A percentile compares a stretch with the other conserved stretches of the same genome.
Evolutionary conservation across 2,888 invertebrate species (phyloP).

Genomic region (Bibio marci): DNA sequence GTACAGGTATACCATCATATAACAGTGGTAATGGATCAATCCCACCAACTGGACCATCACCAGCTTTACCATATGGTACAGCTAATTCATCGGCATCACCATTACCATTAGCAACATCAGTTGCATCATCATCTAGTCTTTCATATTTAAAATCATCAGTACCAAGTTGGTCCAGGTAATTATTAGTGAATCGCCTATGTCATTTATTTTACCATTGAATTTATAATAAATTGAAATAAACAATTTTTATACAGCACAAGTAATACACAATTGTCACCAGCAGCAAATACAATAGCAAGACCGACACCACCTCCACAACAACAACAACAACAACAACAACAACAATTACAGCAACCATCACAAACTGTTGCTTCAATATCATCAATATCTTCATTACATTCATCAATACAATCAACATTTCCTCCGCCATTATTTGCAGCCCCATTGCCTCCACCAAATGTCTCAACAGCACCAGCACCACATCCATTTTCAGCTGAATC

Average conservation of each 20-base stretch:
- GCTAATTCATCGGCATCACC: slow-evolving; percentile 27
- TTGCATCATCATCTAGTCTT: slow-evolving; percentile 17
- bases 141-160: slow-evolving; percentile 19
- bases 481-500: slow-evolving; percentile 80
- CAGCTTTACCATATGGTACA: slow-evolving; percentile 19
- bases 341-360: slow-evolving; percentile 9
- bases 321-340: no score
- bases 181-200: background rate
- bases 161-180: slow-evolving; percentile 24
- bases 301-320: slow-evolving; percentile 32
- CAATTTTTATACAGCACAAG: slow-evolving; percentile 16
- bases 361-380: slow-evolving; percentile 31
- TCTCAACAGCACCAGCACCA: slow-evolving; percentile 41
- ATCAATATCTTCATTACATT: slow-evolving; percentile 28
- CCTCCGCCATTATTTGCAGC: slow-evolving; percentile 53
- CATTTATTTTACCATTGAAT: background rate
- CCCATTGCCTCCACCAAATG: slow-evolving; percentile 35
- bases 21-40: slow-evolving; percentile 10
- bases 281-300: slow-evolving; percentile 32
- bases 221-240: background rate
- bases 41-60: slow-evolving; percentile 18
- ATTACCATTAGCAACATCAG: slow-evolving; percentile 17
- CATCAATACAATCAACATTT: slow-evolving; percentile 32
- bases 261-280: slow-evolving; percentile 29
- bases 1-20: slow-evolving; percentile 12